Percentiles rank a stretch among this genome's conserved stretches.
phyloP scores from a whole-genome alignment of 2,888 invertebrate species.

The Anthrax anthrax region DNA sequence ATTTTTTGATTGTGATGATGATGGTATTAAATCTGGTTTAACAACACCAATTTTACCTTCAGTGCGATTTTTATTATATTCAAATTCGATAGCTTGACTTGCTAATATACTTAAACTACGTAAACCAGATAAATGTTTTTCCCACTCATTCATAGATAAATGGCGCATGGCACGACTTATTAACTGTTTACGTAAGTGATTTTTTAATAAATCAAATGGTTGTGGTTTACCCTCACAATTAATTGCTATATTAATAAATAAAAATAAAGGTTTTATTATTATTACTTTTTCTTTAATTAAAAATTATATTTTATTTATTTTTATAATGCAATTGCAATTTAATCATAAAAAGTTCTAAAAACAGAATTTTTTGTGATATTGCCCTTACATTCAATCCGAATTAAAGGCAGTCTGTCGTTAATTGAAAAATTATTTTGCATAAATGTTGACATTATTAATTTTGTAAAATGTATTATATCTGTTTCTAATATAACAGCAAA shows the following conservation, averaged over 20 bases:
- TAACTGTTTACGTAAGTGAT: constrained; percentile 32
- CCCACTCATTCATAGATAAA: constrained; percentile 25
- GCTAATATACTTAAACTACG: constrained; percentile 29
- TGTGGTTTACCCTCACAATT: constrained; percentile 43
- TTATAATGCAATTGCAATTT: too few species aligned
- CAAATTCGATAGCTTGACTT: constrained; percentile 32
- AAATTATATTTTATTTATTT: neutral
- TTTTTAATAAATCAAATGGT: constrained; percentile 36
- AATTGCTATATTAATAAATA: constrained; percentile 39
- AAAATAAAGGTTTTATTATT: neutral
- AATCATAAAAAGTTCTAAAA: too few species aligned
- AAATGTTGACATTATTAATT: constrained; percentile 53
- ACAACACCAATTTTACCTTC: constrained; percentile 24
- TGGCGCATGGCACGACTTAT: constrained; percentile 25
- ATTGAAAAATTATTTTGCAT: constrained; percentile 57
- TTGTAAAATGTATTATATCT: constrained; percentile 57
- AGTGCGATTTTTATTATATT: constrained; percentile 26
- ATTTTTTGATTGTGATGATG: constrained; percentile 10
- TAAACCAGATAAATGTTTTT: constrained; percentile 29
- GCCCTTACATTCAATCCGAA: constrained; percentile 66
- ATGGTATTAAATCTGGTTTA: constrained; percentile 26
- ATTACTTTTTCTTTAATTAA: too few species aligned
- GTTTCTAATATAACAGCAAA: constrained; percentile 63
- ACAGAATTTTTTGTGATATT: constrained; percentile 5
- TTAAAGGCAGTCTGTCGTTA: constrained; percentile 60